Conservation (phyloP, 2,113 vertebrate genomes). For the Ptyas mucosa region DNA sequence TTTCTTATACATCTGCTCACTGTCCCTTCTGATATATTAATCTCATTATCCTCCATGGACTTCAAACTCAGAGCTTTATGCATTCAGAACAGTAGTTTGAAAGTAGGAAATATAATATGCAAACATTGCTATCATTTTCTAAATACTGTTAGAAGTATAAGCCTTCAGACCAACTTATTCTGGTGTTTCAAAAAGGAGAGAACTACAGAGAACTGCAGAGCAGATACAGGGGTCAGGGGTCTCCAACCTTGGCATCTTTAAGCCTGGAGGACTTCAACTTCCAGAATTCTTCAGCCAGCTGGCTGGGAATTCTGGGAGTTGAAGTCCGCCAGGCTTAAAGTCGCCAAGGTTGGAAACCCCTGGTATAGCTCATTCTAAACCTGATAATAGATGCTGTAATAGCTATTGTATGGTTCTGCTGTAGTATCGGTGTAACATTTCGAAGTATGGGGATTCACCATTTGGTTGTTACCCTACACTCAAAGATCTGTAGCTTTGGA, state of each 20-base stretch:
- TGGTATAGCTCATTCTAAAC: background rate
- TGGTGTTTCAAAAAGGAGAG: background rate
- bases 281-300: no score
- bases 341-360: no score
- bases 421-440: background rate
- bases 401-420: background rate
- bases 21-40: conserved; percentile 5
- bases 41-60: background rate
- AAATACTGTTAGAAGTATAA: background rate
- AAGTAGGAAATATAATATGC: background rate
- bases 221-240: background rate
- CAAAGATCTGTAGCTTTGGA: background rate
- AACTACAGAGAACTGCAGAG: background rate
- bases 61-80: background rate
- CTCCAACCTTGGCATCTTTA: no score
- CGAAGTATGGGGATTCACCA: background rate
- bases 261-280: no score
- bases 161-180: background rate
- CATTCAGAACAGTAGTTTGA: background rate
- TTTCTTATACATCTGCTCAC: background rate
- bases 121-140: background rate
- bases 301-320: no score
- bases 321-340: no score
- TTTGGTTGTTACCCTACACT: background rate
- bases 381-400: background rate